Percentiles rank a stretch among this genome's conserved stretches.
Evolutionary conservation across 2,888 invertebrate species (phyloP).

Genomic region (Agriopis aurantiaria): DNA sequence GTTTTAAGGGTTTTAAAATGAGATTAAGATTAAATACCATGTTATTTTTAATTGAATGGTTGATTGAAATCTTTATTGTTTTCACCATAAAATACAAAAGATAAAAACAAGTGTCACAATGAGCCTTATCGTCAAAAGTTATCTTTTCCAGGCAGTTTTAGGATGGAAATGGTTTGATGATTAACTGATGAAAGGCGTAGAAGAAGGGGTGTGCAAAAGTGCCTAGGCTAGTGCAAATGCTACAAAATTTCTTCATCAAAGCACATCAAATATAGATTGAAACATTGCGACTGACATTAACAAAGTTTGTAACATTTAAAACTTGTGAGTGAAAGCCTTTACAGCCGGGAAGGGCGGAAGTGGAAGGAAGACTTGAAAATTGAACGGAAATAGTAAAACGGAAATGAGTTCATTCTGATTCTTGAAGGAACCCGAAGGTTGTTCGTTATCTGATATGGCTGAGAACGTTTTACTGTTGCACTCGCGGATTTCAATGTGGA

Average conservation of each 20-base stretch:
- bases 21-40: no score
- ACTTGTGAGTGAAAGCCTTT: conserved; percentile 33
- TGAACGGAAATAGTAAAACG: conserved; percentile 62
- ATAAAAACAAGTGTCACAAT: no score
- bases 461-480: conserved; percentile 30
- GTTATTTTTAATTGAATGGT: no score
- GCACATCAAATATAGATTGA: background rate
- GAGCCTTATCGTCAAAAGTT: no score
- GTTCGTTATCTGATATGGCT: conserved; percentile 34
- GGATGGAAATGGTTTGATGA: no score
- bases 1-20: no score
- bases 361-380: conserved; percentile 54
- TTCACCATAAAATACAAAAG: no score
- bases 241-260: background rate
- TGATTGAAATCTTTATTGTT: no score
- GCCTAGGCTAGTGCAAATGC: no score
- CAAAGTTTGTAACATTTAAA: conserved; percentile 5
- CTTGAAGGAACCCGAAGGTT: conserved; percentile 44
- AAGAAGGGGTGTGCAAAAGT: no score
- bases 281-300: conserved; percentile 1
- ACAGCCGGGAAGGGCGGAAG: conserved; percentile 49
- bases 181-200: no score
- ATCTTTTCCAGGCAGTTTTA: no score
- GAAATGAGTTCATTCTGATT: conserved; percentile 61
- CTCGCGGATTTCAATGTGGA: conserved; percentile 28